These are phyloP conservation scores for Pungitius pungitius DNA, from an alignment of 2,113 vertebrate species.

Conservation along the genomic window DNA sequence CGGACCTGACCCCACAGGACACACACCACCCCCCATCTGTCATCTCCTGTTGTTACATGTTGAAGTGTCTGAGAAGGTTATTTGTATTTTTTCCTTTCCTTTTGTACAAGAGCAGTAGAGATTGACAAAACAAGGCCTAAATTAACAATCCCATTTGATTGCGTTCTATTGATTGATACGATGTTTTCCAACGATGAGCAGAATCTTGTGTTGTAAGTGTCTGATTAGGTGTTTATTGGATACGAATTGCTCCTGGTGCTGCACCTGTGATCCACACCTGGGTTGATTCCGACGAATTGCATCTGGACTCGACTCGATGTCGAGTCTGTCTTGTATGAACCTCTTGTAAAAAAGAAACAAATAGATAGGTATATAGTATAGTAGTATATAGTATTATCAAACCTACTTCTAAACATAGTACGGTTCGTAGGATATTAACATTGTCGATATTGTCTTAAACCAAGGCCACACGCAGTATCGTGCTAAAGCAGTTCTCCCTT, in stretches of 20 bases:
- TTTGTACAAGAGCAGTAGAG: not conserved
- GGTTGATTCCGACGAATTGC: not conserved
- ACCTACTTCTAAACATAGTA: not conserved
- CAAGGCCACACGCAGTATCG: not conserved
- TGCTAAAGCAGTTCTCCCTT: constrained; percentile 7
- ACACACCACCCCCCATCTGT: constrained; percentile 31
- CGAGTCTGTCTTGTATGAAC: not conserved
- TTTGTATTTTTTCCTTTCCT: too few relatives aligned
- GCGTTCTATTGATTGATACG: not conserved
- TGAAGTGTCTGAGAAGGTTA: constrained; percentile 12
- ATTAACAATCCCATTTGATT: constrained; percentile 2
- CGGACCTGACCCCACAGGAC: constrained; percentile 45
- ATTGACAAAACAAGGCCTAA: not conserved
- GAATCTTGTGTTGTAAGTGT: not conserved
- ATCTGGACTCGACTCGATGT: not conserved
- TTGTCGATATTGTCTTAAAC: not conserved
- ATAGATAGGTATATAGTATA: too few relatives aligned
- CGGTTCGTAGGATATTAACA: not conserved
- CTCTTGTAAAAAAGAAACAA: too few relatives aligned
- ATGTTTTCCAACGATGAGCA: not conserved
- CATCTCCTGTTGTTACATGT: constrained; percentile 32
- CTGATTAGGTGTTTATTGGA: not conserved
- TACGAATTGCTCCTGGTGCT: not conserved
- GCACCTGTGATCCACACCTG: not conserved
- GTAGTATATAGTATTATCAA: not conserved